Base-by-base conservation (phyloP, 2,888 invertebrate genomes). In the Baronia brevicornis region DNA sequence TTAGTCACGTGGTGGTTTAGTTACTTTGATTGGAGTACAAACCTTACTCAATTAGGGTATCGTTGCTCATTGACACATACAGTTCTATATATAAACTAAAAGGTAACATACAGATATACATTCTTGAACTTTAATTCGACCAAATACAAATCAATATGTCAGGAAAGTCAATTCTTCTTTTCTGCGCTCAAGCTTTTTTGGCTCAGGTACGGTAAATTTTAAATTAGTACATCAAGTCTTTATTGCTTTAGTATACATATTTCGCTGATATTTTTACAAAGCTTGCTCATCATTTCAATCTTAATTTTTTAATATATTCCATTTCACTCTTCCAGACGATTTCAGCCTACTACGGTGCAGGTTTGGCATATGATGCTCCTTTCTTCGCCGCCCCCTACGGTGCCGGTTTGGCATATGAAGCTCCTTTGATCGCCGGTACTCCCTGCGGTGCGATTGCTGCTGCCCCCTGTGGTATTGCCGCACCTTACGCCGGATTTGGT, bases 101-200 rank as follows among this genome's bases (percentile, higher is more conserved):
- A 3, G 3, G 8, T 8, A 10, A 7, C 4, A 3, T 15, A 15
- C 9, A 10, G 21, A 7, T 4, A 12, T 1, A 30, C 30, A n/a
- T n/a, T n/a, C n/a, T n/a, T n/a, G n/a, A n/a, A 30, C 23, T 30
- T 22, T 22, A 23, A 23, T n/a, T 18, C 11, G 4, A 3, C 22
- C 5, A 30, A 24, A 5, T 12, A 24, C 8, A 17, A 36, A 14
- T n/a, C 12, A 48, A 36, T 40, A 68, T 68, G 68, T 54, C 51
- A 36, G 38, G 50, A 30, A 54, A 60, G 33, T 36, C 45, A 4
- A 7, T 64, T 3, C 12, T 63, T 5, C 29, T 52, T 4, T 21
- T 64, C 9, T 59, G 52, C 43, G 39, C 59, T 30, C 51, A 58
- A 25, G 55, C 50, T 24, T 53, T 58, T 39, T 43, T 66, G 12